Percentiles rank a stretch among this genome's conserved stretches.
These are phyloP conservation scores for Mnemiopsis leidyi DNA, from an alignment of 37 sponge, comb jelly and placozoan genomes.

Conservation along the genomic window DNA sequence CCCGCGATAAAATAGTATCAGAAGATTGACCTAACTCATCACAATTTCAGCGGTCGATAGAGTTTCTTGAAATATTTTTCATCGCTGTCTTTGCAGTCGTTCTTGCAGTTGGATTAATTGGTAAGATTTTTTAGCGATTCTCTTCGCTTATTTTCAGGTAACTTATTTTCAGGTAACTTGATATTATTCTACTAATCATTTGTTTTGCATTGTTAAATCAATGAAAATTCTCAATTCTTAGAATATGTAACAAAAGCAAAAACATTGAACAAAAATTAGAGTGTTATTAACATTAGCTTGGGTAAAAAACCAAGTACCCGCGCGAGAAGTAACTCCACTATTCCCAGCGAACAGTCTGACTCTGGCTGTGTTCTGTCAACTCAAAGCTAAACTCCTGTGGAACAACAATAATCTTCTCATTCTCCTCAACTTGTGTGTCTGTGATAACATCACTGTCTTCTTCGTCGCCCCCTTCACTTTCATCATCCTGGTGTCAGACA, in stretches of 20 bases:
- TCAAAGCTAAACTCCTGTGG: not conserved
- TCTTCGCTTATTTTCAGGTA: not conserved
- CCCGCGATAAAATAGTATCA: too few relatives aligned
- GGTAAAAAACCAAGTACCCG: not conserved
- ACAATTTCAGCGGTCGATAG: not conserved
- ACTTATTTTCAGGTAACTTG: too few relatives aligned
- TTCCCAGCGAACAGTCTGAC: conserved; percentile 19
- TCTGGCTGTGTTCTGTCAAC: not conserved
- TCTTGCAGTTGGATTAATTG: not conserved
- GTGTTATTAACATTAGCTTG: not conserved
- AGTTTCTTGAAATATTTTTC: not conserved
- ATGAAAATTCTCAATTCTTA: too few relatives aligned
- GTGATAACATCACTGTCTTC: not conserved
- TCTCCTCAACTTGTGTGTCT: not conserved
- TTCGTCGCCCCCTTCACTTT: not conserved
- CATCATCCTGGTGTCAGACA: not conserved
- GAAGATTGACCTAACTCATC: too few relatives aligned
- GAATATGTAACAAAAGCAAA: too few relatives aligned
- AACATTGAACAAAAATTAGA: too few relatives aligned
- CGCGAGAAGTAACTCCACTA: not conserved
- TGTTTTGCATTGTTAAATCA: too few relatives aligned
- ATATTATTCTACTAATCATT: too few relatives aligned
- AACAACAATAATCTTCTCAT: conserved; percentile 15
- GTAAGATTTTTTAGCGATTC: not conserved
- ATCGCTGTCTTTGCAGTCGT: not conserved